Percentiles rank a stretch among this genome's conserved stretches.
Evolutionary conservation across 2,113 vertebrate species (phyloP).

Genomic region (Pituophis catenifer): DNA sequence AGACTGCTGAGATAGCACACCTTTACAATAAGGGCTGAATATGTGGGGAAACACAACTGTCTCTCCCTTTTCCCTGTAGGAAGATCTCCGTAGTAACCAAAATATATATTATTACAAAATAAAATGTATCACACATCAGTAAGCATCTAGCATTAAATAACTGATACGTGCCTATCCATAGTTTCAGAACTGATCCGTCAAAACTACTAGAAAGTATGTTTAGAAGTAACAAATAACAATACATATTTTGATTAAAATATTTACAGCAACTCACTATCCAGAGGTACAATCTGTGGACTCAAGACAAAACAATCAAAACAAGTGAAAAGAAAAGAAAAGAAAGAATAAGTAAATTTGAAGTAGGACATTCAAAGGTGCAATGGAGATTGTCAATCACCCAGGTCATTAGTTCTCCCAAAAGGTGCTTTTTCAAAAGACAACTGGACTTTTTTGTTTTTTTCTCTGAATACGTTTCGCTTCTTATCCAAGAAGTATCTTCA

Average conservation of each 20-base stretch:
- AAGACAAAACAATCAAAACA: not conserved
- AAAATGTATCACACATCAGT: not conserved
- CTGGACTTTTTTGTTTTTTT: too few species aligned
- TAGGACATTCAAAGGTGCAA: not conserved
- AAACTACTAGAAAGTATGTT: not conserved
- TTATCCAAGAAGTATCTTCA: too few species aligned
- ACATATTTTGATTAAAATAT: not conserved
- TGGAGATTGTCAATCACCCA: too few species aligned
- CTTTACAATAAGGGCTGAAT: not conserved
- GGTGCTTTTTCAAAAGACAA: too few species aligned
- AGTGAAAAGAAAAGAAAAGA: not conserved
- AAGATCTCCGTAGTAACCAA: not conserved
- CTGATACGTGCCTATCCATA: slow-evolving; percentile 4
- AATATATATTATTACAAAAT: not conserved
- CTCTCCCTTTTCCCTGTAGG: not conserved
- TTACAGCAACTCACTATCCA: not conserved
- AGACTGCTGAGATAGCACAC: not conserved
- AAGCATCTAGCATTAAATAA: not conserved
- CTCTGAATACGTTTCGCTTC: too few species aligned
- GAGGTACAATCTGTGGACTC: not conserved
- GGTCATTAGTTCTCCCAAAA: too few species aligned
- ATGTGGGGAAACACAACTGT: not conserved
- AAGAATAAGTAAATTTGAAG: not conserved
- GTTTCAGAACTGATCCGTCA: not conserved
- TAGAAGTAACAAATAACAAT: not conserved